A percentile compares a stretch with the other conserved stretches of the same genome.
Evolutionary conservation across 1,140 invertebrate genomes (phyloP).

Genomic region (Tenebrio molitor): DNA sequence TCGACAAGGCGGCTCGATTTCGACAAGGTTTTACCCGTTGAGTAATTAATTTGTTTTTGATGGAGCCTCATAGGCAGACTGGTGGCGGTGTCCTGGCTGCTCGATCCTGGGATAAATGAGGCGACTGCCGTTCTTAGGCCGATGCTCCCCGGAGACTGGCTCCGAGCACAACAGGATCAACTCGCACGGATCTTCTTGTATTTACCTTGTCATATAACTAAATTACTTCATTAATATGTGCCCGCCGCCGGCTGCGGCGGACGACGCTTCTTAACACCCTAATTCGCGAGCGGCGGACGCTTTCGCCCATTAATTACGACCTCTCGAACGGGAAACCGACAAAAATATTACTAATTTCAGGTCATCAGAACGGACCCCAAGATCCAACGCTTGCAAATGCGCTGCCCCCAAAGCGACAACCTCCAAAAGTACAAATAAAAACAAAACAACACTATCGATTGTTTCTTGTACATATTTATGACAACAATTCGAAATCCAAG

Average conservation of each 20-base stretch:
- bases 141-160: constrained; percentile 57
- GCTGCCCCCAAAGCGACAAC: too few relatives aligned
- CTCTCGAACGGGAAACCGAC: too few relatives aligned
- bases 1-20: constrained; percentile 61
- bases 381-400: too few relatives aligned
- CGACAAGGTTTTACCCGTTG: constrained; percentile 60
- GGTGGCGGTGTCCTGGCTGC: constrained; percentile 29
- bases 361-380: too few relatives aligned
- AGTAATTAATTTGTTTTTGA: constrained; percentile 64
- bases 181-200: constrained; percentile 63
- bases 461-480: too few relatives aligned
- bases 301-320: neutral
- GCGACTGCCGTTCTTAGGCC: constrained; percentile 60
- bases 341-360: too few relatives aligned
- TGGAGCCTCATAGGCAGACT: constrained; percentile 57
- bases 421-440: too few relatives aligned
- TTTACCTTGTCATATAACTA: constrained; percentile 65
- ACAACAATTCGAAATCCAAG: too few relatives aligned
- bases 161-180: constrained; percentile 58
- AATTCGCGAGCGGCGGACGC: neutral
- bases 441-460: too few relatives aligned
- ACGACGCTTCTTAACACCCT: constrained; percentile 9
- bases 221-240: constrained; percentile 64
- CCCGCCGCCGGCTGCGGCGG: constrained; percentile 11
- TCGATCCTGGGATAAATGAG: constrained; percentile 60